Base-by-base conservation (phyloP, 2,888 invertebrate species). In the Napeogenes sylphis region DNA sequence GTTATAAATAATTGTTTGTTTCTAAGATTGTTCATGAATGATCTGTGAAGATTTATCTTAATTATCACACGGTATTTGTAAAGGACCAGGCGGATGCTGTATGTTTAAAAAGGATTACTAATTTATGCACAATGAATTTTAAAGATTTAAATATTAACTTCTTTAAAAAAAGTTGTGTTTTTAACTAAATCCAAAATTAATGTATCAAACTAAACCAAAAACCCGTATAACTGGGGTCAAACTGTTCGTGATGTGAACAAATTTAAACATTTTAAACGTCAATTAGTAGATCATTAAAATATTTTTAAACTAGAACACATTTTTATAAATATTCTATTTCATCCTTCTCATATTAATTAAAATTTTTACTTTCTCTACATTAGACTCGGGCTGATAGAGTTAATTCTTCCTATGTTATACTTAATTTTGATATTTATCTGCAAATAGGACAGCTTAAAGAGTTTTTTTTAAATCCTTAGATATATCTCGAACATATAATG, bases 201-300 rank as follows among this genome's bases (percentile, higher is more conserved):
- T 21, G 21, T 35, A 35, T 42, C 42, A 42, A 42, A 42, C 10
- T 42, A 42, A 42, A 38, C 38, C 8, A 38, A 42, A 42, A 10
- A 10, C 42, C 10, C 42, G 42, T 42, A 42, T 42, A 42, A 42
- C 10, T 42, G 42, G 42, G 10, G 51, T 47, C 47, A 6, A 21
- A 14, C n/a, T 14, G n/a, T 6, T 14, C 47, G 14, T 21, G 21
- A 21, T 21, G 14, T n/a, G n/a, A 13, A 14, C 47, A 30, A 51
- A 51, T 8, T n/a, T 51, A 21, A 30, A 51, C 21, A 51, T 51
- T 30, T 30, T 30, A 51, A 21, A 47, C 21, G 51, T 51, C 51
- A 51, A 51, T 51, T 51, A 51, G 51, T 30, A 51, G 51, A 30
- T 30, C 21, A n/a, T 51, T 51, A 51, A 51, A 30, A 51, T 51